Base-by-base conservation (phyloP, 2,797 vertebrate genomes). In the Cuculus canorus region DNA sequence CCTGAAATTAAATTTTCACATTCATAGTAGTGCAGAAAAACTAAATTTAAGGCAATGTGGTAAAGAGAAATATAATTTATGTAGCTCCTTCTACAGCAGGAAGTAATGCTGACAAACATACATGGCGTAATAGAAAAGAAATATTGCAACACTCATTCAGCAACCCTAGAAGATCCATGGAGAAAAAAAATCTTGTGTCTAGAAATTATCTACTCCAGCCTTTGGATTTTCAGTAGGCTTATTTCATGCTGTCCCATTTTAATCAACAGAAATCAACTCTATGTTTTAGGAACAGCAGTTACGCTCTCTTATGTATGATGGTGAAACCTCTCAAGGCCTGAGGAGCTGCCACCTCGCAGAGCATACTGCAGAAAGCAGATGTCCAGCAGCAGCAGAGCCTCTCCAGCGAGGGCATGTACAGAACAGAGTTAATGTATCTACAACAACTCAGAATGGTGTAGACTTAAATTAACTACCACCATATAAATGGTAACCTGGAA, bases 361-460 rank as follows among this genome's bases (percentile, higher is more conserved):
- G 15, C 23, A n/a, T 1, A 0, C 37, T 33, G 57, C 33, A 77
- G 83, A 70, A 39, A 77, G 61, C 48, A 82, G 53, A 56, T 27
- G 11, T 32, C 21, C 27, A 27, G 8, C 48, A 77, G 45, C 1
- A 0, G 33, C 12, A 19, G 10, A 15, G 24, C 27, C 8, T 45
- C 65, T 53, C 33, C 47, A 11, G 5, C 3, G 1, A 77, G 32
- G 52, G 30, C 9, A 32, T 0, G 5, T 16, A 9, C 24, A 37
- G 33, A 61, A 25, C 37, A 41, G 41, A 50, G 43, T 24, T n/a
- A 56, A 23, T 0, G 6, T 30, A 3, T 23, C 61, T 65, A n/a
- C 1, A 10, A 27, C 1, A 11, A 57, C 21, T 48, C 83, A 45
- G 21, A 52, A 13, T 1, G 5, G 2, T 10, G 19, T 11, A 10